These are phyloP conservation scores for Kryphioiulus occultus DNA, from an alignment of 2,888 invertebrate genomes.

Conservation along the genomic window DNA sequence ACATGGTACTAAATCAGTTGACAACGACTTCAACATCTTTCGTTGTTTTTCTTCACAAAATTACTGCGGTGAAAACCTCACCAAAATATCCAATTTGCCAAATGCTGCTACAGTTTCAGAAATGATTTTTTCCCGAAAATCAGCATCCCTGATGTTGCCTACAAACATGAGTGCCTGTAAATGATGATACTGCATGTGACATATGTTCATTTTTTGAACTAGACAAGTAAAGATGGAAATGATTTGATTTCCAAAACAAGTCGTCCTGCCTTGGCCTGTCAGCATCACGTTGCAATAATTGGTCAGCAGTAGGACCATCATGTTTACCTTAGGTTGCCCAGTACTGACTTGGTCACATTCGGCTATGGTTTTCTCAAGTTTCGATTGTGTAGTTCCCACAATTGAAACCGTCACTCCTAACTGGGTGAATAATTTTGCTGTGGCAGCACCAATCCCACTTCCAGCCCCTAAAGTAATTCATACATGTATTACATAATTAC, in stretches of 20 bases:
- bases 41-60: background rate
- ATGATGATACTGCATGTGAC: too few species aligned
- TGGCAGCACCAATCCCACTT: slow-evolving; percentile 50
- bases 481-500: too few species aligned
- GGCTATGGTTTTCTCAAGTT: background rate
- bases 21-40: background rate
- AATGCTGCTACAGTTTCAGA: slow-evolving; percentile 45
- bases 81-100: slow-evolving; percentile 48
- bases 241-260: too few species aligned
- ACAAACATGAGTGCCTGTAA: slow-evolving; percentile 41
- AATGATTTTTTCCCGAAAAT: slow-evolving; percentile 35
- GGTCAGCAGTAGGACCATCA: too few species aligned
- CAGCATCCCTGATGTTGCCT: slow-evolving; percentile 33
- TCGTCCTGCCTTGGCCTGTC: too few species aligned
- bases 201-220: too few species aligned
- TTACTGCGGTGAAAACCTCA: background rate
- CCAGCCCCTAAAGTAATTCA: too few species aligned
- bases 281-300: too few species aligned
- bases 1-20: too few species aligned
- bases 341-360: slow-evolving; percentile 46
- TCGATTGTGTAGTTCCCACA: background rate
- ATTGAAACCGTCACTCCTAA: slow-evolving; percentile 47
- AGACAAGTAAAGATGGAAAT: too few species aligned
- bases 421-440: slow-evolving; percentile 50
- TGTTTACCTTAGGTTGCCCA: slow-evolving; percentile 42